A percentile compares a stretch with the other conserved stretches of the same genome.
Evolutionary conservation across 2,888 invertebrate genomes (phyloP).

Genomic region (Thysanoteuthis rhombus): DNA sequence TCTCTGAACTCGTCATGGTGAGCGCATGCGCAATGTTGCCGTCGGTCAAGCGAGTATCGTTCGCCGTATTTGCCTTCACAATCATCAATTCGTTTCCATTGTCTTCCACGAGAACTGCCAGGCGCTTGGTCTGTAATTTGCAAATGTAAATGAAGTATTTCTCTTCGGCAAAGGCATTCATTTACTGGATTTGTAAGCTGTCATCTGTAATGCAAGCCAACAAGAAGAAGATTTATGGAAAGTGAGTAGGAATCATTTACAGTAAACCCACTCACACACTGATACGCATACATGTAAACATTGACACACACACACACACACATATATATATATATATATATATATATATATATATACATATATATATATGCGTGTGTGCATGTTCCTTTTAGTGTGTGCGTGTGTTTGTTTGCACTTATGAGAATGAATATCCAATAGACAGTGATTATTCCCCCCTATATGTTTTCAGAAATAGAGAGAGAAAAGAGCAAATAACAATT

Average conservation of each 20-base stretch:
- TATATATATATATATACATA: no score
- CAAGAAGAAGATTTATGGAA: background rate
- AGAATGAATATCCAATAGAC: background rate
- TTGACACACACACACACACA: background rate
- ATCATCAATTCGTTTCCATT: background rate
- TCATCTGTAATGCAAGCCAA: background rate
- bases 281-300: background rate
- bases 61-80: background rate
- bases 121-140: background rate
- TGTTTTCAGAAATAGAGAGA: no score
- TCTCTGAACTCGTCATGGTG: background rate
- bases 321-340: background rate
- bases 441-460: no score
- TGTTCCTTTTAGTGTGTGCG: no score
- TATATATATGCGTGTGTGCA: no score
- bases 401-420: no score
- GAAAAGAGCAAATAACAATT: no score
- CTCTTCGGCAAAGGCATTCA: background rate
- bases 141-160: background rate
- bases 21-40: background rate
- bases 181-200: background rate
- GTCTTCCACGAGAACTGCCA: background rate
- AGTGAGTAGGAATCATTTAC: background rate
- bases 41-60: background rate
- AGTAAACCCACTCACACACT: background rate